These are phyloP conservation scores for Pseudopodoces humilis DNA, from an alignment of 2,113 vertebrate genomes.

Conservation along the genomic window DNA sequence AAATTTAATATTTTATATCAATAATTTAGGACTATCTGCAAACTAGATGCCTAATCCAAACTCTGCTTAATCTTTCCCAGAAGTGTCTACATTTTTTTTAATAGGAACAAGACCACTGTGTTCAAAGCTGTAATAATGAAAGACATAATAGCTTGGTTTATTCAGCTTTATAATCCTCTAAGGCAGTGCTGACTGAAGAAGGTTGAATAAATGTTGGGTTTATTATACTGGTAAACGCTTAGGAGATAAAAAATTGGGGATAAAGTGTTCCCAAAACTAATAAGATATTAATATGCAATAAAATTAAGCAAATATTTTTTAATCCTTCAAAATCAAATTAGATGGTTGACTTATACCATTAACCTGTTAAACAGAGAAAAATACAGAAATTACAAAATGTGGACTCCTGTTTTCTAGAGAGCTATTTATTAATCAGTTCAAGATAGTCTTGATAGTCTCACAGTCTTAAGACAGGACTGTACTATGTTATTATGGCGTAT, in stretches of 20 bases:
- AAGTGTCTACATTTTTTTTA: not conserved
- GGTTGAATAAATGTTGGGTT: slow-evolving; percentile 18
- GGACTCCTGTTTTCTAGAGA: not conserved
- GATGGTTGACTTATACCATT: not conserved
- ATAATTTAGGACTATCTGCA: not conserved
- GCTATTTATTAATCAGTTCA: not conserved
- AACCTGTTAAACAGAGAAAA: not conserved
- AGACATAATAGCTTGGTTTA: slow-evolving; percentile 3
- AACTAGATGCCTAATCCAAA: not conserved
- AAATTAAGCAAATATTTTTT: slow-evolving; percentile 15
- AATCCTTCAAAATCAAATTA: slow-evolving; percentile 1
- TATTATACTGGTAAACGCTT: not conserved
- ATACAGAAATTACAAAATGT: not conserved
- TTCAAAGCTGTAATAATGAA: slow-evolving; percentile 22
- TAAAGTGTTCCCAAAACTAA: not conserved
- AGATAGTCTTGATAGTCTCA: not conserved
- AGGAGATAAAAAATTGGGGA: not conserved
- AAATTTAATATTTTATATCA: slow-evolving; percentile 35
- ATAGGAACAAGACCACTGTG: not conserved
- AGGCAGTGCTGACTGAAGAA: not conserved
- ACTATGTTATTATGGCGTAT: not conserved
- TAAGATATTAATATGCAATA: not conserved
- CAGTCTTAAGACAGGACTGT: not conserved
- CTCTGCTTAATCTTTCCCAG: not conserved
- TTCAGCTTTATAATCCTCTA: slow-evolving; percentile 43